These are phyloP conservation scores for Solea solea DNA, from an alignment of 2,113 vertebrate genomes.

Conservation along the genomic window DNA sequence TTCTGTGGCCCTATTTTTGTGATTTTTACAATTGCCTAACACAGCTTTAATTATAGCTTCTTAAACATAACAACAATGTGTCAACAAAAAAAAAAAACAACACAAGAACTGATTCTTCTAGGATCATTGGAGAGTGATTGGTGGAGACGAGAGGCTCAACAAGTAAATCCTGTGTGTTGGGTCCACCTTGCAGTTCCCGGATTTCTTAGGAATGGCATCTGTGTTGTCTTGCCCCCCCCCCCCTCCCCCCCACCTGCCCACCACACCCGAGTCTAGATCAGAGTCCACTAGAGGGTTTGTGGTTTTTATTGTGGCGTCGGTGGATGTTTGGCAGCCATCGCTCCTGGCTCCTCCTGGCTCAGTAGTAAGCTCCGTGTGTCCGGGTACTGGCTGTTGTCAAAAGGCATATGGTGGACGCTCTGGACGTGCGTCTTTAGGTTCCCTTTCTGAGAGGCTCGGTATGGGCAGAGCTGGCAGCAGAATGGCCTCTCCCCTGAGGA, in stretches of 20 bases:
- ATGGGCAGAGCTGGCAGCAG: conserved; percentile 81
- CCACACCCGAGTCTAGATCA: conserved; percentile 20
- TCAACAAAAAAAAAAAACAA: conserved; percentile 20
- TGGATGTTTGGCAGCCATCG: conserved; percentile 47
- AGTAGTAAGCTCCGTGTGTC: conserved; percentile 53
- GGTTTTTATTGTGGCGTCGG: conserved; percentile 29
- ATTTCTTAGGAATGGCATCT: neutral
- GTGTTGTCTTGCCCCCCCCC: conserved; percentile 11
- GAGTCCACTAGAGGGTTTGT: conserved; percentile 19
- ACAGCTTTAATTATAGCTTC: conserved; percentile 15
- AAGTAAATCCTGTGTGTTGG: conserved; percentile 6
- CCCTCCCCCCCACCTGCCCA: neutral
- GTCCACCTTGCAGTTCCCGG: conserved; percentile 12
- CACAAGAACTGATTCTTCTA: conserved; percentile 23
- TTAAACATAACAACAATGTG: neutral
- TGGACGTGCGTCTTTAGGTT: conserved; percentile 84
- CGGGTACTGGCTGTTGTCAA: conserved; percentile 76
- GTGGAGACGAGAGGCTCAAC: conserved; percentile 18
- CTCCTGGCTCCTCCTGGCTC: conserved; percentile 47
- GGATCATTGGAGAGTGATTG: conserved; percentile 22
- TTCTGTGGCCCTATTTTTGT: neutral
- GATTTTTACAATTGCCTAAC: conserved; percentile 13
- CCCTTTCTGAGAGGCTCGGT: conserved; percentile 91
- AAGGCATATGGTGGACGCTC: conserved; percentile 76
- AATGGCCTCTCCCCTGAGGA: conserved; percentile 78